Evolutionary conservation across 23 tunicate species (phyloP).

Genomic region (Phallusia fumigata): DNA sequence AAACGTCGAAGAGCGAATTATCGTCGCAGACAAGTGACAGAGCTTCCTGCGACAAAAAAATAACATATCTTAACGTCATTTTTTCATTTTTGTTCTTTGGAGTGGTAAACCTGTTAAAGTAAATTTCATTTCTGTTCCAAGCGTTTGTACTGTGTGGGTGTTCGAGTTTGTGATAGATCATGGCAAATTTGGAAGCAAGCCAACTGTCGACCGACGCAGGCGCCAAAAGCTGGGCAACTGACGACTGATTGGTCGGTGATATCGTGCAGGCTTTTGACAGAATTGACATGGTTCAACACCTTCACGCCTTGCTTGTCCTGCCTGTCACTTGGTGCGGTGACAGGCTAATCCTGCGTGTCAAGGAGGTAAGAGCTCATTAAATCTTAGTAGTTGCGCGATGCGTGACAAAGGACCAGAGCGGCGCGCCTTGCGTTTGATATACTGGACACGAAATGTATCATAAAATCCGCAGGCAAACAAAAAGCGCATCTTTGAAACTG

Average conservation of each 20-base stretch:
- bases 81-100: too few species aligned
- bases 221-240: not conserved
- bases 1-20: conserved; percentile 65
- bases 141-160: too few species aligned
- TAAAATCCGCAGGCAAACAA: not conserved
- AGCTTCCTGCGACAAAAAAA: conserved; percentile 49
- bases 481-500: not conserved
- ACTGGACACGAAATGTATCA: not conserved
- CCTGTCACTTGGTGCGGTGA: not conserved
- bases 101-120: too few species aligned
- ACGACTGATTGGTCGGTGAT: conserved; percentile 8
- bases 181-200: not conserved
- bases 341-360: not conserved
- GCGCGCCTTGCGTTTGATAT: not conserved
- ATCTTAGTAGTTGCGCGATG: not conserved
- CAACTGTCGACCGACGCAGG: not conserved
- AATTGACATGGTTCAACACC: not conserved
- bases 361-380: conserved; percentile 1
- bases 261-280: not conserved
- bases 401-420: not conserved
- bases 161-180: too few species aligned
- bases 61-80: too few species aligned
- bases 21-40: conserved; percentile 69
- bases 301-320: conserved; percentile 2
- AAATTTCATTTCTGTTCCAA: too few species aligned